Evolutionary conservation across 2,113 vertebrate genomes (phyloP).

Genomic region (Boulengeromyrus knoepffleri): DNA sequence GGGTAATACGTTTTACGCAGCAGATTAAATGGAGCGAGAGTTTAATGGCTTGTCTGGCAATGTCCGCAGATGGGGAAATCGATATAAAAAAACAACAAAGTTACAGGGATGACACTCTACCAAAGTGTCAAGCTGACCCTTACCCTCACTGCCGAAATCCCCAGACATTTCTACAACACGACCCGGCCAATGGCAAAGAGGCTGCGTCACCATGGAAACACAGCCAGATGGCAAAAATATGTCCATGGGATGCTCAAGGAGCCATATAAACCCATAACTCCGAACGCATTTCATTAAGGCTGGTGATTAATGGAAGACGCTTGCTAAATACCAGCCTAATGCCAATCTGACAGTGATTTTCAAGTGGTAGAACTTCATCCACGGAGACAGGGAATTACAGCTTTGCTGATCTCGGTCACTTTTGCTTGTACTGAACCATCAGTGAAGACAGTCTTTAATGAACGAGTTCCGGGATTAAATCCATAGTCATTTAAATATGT

Average conservation of each 20-base stretch:
- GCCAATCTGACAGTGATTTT: not conserved
- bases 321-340: conserved; percentile 10
- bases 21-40: not conserved
- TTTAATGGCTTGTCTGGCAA: conserved; percentile 8
- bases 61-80: conserved; percentile 18
- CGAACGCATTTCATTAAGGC: not conserved
- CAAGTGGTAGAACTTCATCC: not conserved
- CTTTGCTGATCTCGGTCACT: not conserved
- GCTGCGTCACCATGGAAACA: conserved; percentile 75
- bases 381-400: not conserved
- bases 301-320: not conserved
- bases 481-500: not conserved
- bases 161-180: conserved; percentile 73
- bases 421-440: not conserved
- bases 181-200: conserved; percentile 71
- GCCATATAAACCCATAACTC: not conserved
- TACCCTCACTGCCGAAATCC: not conserved
- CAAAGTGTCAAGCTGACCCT: not conserved
- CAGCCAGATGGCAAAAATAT: conserved; percentile 53
- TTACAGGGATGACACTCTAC: not conserved
- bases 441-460: not conserved
- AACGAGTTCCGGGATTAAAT: not conserved
- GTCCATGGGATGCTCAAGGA: not conserved
- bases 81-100: not conserved
- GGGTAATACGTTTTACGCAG: not conserved